Base-by-base conservation (phyloP, 2,888 invertebrate genomes). In the Cheilosia urbana region DNA sequence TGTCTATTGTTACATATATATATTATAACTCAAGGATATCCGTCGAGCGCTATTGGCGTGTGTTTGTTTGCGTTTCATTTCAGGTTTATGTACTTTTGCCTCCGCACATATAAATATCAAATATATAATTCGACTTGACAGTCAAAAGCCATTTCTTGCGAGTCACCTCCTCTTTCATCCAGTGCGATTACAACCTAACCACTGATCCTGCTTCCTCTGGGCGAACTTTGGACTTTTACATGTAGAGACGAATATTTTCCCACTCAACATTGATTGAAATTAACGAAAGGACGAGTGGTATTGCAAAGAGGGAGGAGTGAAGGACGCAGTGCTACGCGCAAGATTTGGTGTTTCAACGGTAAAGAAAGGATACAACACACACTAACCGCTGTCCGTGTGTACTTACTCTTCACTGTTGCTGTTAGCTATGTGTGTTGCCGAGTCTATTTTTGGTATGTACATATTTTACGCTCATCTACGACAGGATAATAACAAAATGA, bases 211-310 rank as follows among this genome's bases (percentile, higher is more conserved):
- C 60, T 45, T 78, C 65, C 66, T 72, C 71, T 49, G 57, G 71
- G 27, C 55, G 72, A 81, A 85, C 24, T 58, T 76, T 81, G 62
- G 81, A 81, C 85, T 85, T 85, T 77, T 47, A 66, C 85, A 77
- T 85, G 77, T 62, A 85, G 71, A 75, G 75, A 80, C 57, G 42
- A 85, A 81, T 85, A 85, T 80, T 85, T 85, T 81, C 65, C 81
- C 68, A 85, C 85, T 72, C 85, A 72, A 72, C 85, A 77, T 85
- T 72, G 85, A 85, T 85, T 81, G 81, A 77, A 85, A 85, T 85
- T 85, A 85, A 81, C 66, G 49, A 68, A 60, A 72, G 75, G 76
- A 77, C 79, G 65, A 79, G 65, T 51, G 40, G 13, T 24, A 21
- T 47, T 40, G 15, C n/a, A 34, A 21, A 6, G 30, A 34, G 24